Evolutionary conservation across 2,113 vertebrate species (phyloP).

Genomic region (Melanostigma gelatinosum): DNA sequence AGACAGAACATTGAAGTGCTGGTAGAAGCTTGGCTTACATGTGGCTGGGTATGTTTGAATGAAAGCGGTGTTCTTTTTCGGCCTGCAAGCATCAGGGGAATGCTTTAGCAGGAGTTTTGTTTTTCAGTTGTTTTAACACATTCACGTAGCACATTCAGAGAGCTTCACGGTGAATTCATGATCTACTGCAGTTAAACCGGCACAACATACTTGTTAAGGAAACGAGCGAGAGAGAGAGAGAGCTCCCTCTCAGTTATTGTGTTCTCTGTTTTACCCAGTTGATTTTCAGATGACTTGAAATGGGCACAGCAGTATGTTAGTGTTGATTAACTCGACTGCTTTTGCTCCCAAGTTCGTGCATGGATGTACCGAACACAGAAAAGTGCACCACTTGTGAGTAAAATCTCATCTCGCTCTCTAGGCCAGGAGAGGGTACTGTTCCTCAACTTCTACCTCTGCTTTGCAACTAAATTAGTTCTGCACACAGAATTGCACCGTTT

Average conservation of each 20-base stretch:
- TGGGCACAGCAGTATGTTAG: neutral
- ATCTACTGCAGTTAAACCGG: constrained; percentile 18
- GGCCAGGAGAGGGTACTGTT: constrained; percentile 78
- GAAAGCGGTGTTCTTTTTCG: neutral
- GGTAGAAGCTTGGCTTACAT: neutral
- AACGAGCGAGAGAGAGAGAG: neutral
- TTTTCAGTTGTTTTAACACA: constrained; percentile 15
- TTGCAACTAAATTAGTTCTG: neutral
- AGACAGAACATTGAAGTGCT: neutral
- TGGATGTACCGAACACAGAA: neutral
- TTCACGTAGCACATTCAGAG: neutral
- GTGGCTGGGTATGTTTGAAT: neutral
- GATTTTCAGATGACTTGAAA: neutral
- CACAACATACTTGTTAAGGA: neutral
- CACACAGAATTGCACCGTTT: neutral
- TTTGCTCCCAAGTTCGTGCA: neutral
- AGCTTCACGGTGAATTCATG: neutral
- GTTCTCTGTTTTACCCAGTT: constrained; percentile 5
- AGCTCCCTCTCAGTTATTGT: neutral
- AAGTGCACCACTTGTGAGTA: neutral
- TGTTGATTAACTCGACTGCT: constrained; percentile 5
- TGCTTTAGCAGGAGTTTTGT: neutral
- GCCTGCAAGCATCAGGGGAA: neutral
- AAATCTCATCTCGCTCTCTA: constrained; percentile 25
- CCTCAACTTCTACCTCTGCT: constrained; percentile 44